phyloP scores from a whole-genome alignment of 2,113 vertebrate genomes.

The Dicrurus megarhynchus region DNA sequence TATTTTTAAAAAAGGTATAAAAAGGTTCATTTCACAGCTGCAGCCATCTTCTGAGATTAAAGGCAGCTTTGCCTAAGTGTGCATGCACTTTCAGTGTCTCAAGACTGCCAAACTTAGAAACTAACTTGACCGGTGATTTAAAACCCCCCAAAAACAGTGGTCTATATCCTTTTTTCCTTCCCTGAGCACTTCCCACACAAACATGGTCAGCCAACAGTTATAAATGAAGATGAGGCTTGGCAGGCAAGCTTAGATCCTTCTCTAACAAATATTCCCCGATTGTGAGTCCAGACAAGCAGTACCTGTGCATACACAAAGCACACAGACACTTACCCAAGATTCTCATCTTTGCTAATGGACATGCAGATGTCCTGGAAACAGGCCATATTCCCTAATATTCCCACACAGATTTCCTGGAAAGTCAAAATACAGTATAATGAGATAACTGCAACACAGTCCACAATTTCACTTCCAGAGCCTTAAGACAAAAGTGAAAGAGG shows the following conservation, averaged over 20 bases:
- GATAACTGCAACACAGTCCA: neutral
- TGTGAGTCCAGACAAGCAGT: neutral
- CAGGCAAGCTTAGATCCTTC: neutral
- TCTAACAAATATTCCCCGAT: neutral
- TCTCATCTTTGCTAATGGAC: slow-evolving; percentile 86
- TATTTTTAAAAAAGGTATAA: neutral
- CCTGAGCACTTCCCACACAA: neutral
- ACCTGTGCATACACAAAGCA: neutral
- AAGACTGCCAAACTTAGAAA: neutral
- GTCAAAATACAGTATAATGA: slow-evolving; percentile 13
- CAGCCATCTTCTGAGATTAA: neutral
- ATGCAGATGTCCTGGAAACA: slow-evolving; percentile 91
- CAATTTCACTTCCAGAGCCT: neutral
- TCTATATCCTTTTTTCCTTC: neutral
- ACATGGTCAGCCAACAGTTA: neutral
- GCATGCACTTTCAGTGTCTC: neutral
- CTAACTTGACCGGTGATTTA: neutral
- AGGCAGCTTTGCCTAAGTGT: neutral
- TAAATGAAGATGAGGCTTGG: neutral
- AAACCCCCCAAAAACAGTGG: neutral
- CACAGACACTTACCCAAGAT: slow-evolving; percentile 80
- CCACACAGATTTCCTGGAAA: slow-evolving; percentile 94
- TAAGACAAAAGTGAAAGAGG: neutral
- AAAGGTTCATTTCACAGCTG: neutral
- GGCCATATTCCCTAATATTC: slow-evolving; percentile 95